Conservation (phyloP, 2,113 vertebrate species). For the Megaceryle maxima region DNA sequence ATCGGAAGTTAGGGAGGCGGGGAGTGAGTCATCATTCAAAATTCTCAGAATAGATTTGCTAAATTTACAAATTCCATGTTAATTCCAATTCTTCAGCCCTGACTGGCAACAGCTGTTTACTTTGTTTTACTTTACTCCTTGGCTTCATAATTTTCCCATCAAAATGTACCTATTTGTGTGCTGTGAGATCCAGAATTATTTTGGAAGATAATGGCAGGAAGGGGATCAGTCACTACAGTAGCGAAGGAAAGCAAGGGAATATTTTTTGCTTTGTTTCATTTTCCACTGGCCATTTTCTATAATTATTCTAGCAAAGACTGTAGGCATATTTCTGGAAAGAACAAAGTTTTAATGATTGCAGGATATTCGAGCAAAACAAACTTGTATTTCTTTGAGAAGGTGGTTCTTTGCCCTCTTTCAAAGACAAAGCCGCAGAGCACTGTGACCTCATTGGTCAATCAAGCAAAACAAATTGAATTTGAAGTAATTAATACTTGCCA, state of each 20-base stretch:
- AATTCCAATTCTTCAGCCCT: neutral
- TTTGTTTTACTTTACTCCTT: neutral
- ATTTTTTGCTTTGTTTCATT: neutral
- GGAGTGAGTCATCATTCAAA: slow-evolving; percentile 49
- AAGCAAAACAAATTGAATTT: slow-evolving; percentile 47
- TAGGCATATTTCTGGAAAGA: neutral
- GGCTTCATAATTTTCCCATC: neutral
- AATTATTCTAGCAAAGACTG: neutral
- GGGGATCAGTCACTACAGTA: neutral
- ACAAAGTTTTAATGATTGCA: neutral
- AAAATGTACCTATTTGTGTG: neutral
- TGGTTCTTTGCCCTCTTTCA: neutral
- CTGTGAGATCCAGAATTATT: neutral
- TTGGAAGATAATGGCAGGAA: neutral
- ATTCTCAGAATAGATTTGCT: slow-evolving; percentile 69
- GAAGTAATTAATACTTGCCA: slow-evolving; percentile 23
- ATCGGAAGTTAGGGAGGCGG: slow-evolving; percentile 30
- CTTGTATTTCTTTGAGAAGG: neutral
- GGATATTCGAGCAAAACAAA: neutral
- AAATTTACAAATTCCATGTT: slow-evolving; percentile 61
- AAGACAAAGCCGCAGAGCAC: neutral
- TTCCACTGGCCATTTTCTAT: neutral
- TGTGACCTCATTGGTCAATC: neutral
- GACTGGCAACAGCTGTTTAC: slow-evolving; percentile 59
- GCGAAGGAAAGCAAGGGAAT: neutral